Percentiles rank a stretch among this genome's conserved stretches.
phyloP scores from a whole-genome alignment of 2,113 vertebrate genomes.

The Herpetotheres cachinnans region DNA sequence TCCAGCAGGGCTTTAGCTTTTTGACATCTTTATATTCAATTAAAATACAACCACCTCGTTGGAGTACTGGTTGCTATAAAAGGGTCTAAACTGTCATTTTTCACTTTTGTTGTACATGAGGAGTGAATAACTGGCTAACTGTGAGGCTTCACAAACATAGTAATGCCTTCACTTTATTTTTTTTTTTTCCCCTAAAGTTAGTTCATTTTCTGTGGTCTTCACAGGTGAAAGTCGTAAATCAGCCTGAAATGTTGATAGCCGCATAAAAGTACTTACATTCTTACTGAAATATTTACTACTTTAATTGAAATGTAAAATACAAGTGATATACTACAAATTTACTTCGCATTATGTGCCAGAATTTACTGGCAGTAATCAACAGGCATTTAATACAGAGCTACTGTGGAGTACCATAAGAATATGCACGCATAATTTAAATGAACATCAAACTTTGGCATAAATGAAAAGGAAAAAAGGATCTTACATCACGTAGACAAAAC shows the following conservation, averaged over 20 bases:
- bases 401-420: slow-evolving; percentile 36
- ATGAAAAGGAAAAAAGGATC: slow-evolving; percentile 51
- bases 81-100: not conserved
- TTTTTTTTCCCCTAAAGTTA: not conserved
- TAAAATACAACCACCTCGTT: not conserved
- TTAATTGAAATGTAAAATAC: slow-evolving; percentile 50
- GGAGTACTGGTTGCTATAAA: not conserved
- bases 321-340: slow-evolving; percentile 48
- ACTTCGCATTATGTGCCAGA: slow-evolving; percentile 48
- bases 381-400: slow-evolving; percentile 47
- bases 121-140: not conserved
- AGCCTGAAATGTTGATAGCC: not conserved
- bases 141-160: not conserved
- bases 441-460: slow-evolving; percentile 56
- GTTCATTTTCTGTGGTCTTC: not conserved
- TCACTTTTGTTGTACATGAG: not conserved
- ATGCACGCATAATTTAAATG: slow-evolving; percentile 27
- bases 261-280: slow-evolving; percentile 34
- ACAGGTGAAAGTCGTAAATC: slow-evolving; percentile 9
- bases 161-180: not conserved
- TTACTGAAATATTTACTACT: slow-evolving; percentile 7
- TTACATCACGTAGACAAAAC: slow-evolving; percentile 25
- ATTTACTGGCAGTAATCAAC: slow-evolving; percentile 63
- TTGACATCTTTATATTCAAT: slow-evolving; percentile 10
- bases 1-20: slow-evolving; percentile 14